Evolutionary conservation across 2,888 invertebrate species (phyloP).

Genomic region (Drosophila paranaensis): DNA sequence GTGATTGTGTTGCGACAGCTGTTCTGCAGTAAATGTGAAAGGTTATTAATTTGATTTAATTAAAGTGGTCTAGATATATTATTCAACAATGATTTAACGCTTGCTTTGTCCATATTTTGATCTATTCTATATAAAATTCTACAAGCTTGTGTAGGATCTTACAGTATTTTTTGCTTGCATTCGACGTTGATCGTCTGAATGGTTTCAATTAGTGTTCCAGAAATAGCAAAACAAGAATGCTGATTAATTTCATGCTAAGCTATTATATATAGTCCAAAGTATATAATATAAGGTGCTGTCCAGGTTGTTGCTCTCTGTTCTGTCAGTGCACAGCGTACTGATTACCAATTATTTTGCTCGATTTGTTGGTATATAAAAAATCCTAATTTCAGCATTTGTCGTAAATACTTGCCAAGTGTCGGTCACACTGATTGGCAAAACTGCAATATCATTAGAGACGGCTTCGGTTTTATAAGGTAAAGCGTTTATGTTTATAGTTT

Average conservation of each 20-base stretch:
- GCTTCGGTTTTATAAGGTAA: conserved; percentile 9
- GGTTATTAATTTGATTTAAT: not conserved
- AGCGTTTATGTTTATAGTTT: conserved; percentile 23
- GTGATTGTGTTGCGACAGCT: not conserved
- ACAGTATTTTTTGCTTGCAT: not conserved
- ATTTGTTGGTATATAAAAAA: conserved; percentile 16
- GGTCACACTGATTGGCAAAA: conserved; percentile 41
- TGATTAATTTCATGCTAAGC: not conserved
- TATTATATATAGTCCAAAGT: not conserved
- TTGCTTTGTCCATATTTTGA: not conserved
- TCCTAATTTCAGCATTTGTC: conserved; percentile 1
- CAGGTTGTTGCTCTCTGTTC: not conserved
- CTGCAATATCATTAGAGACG: conserved; percentile 52
- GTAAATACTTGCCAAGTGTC: not conserved
- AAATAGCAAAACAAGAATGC: not conserved
- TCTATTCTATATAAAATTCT: not conserved
- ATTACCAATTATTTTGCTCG: not conserved
- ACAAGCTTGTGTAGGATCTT: not conserved
- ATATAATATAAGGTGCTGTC: not conserved
- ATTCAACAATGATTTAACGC: not conserved
- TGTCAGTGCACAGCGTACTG: conserved; percentile 18
- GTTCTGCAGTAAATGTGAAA: not conserved
- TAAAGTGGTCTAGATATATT: not conserved
- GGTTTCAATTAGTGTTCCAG: not conserved
- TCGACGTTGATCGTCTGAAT: not conserved